Evolutionary conservation across 2,113 vertebrate species (phyloP).

Genomic region (Pelobates fuscus): DNA sequence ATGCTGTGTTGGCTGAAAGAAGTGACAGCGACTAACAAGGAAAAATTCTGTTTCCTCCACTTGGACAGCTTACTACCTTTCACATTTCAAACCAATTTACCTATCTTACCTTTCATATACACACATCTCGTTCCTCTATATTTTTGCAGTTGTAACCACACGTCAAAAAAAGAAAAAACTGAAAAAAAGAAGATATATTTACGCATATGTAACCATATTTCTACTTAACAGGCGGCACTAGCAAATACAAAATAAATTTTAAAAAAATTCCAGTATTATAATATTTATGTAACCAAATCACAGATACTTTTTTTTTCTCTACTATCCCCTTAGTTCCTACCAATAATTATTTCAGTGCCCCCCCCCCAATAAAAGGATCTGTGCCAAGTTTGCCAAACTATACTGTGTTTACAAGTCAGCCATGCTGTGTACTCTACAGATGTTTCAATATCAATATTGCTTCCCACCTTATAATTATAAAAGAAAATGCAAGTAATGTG

Average conservation of each 20-base stretch:
- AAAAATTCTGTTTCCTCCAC: slow-evolving; percentile 22
- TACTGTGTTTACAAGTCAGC: no score
- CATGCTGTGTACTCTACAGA: no score
- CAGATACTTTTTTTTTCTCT: slow-evolving; percentile 8
- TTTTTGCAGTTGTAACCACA: slow-evolving; percentile 38
- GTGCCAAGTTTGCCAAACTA: no score
- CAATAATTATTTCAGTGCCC: no score
- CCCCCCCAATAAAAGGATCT: no score
- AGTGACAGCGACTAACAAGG: slow-evolving; percentile 76
- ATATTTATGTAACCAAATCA: slow-evolving; percentile 17
- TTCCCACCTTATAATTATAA: no score
- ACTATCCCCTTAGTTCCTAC: no score
- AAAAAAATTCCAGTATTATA: slow-evolving; percentile 6
- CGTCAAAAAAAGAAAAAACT: background rate
- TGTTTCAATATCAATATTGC: no score
- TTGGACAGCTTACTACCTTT: slow-evolving; percentile 49
- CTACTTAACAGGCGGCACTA: slow-evolving; percentile 22
- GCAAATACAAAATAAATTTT: slow-evolving; percentile 12
- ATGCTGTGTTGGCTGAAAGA: slow-evolving; percentile 81
- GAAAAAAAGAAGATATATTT: background rate
- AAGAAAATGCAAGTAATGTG: no score
- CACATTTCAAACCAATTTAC: slow-evolving; percentile 51
- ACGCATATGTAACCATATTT: slow-evolving; percentile 34
- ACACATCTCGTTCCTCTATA: slow-evolving; percentile 45
- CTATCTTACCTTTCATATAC: slow-evolving; percentile 38